Evolutionary conservation across 2,113 vertebrate genomes (phyloP).

Genomic region (Lepidothrix coronata): DNA sequence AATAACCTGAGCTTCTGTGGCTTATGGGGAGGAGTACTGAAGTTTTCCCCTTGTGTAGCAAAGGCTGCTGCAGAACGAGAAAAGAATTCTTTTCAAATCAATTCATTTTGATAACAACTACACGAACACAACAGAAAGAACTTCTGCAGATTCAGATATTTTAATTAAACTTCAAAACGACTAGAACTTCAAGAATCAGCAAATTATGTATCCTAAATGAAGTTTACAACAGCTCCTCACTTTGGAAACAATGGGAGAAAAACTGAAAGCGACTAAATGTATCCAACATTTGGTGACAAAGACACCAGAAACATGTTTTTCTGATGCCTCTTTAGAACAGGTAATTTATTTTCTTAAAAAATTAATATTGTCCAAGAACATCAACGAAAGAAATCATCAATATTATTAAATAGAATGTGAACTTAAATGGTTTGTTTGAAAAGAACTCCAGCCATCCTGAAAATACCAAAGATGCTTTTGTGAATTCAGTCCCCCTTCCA

Average conservation of each 20-base stretch:
- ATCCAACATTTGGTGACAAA: neutral
- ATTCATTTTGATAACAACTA: neutral
- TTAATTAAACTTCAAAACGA: neutral
- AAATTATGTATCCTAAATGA: neutral
- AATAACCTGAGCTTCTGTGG: neutral
- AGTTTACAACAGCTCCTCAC: neutral
- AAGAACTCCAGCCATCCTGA: conserved; percentile 14
- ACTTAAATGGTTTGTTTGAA: conserved; percentile 43
- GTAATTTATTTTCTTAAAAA: conserved; percentile 48
- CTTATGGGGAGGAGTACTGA: neutral
- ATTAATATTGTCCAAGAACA: conserved; percentile 31
- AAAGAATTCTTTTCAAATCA: neutral
- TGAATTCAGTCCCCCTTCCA: conserved; percentile 27
- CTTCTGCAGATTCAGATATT: neutral
- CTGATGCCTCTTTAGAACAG: neutral
- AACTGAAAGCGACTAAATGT: neutral
- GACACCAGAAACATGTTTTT: neutral
- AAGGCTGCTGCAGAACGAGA: neutral
- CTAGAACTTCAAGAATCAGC: neutral
- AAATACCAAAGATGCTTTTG: conserved; percentile 56
- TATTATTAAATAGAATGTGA: conserved; percentile 31
- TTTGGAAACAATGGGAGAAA: neutral
- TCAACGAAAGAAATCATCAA: conserved; percentile 45
- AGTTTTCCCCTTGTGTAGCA: neutral
- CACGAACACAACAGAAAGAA: neutral